phyloP scores from a whole-genome alignment of 2,113 vertebrate species.

The Sinocyclocheilus maitianheensis region DNA sequence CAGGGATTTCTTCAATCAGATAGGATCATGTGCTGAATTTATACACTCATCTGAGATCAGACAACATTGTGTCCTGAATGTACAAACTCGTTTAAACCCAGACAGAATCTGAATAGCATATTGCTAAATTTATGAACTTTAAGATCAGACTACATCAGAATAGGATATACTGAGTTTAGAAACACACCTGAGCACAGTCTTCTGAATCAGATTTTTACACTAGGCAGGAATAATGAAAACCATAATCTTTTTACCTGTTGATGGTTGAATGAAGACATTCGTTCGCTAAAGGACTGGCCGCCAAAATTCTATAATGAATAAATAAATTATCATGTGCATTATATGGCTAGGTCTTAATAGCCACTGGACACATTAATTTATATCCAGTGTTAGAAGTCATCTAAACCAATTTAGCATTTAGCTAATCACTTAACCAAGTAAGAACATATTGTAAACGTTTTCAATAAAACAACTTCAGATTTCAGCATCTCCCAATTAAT shows the following conservation, averaged over 20 bases:
- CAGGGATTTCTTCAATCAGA: too few species aligned
- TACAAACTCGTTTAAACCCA: not conserved
- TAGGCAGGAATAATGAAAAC: too few species aligned
- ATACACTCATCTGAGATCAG: not conserved
- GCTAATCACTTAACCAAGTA: not conserved
- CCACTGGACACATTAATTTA: too few species aligned
- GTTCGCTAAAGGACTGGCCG: too few species aligned
- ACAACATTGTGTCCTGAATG: not conserved
- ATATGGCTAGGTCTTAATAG: too few species aligned
- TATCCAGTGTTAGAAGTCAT: too few species aligned
- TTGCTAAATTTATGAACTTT: not conserved
- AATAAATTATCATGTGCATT: too few species aligned
- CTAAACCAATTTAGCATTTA: too few species aligned
- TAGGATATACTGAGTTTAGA: not conserved
- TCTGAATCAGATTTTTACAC: too few species aligned
- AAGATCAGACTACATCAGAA: not conserved
- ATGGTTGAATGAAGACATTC: too few species aligned
- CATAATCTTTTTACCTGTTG: too few species aligned
- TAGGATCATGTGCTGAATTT: not conserved
- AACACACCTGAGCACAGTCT: not conserved
- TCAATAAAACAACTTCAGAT: not conserved
- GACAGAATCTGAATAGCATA: not conserved
- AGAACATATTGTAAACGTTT: not conserved
- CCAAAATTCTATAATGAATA: too few species aligned
- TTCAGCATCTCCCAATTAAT: not conserved